These are phyloP conservation scores for Sternarchorhynchus goeldii DNA, from an alignment of 2,797 vertebrate species.

Conservation along the genomic window DNA sequence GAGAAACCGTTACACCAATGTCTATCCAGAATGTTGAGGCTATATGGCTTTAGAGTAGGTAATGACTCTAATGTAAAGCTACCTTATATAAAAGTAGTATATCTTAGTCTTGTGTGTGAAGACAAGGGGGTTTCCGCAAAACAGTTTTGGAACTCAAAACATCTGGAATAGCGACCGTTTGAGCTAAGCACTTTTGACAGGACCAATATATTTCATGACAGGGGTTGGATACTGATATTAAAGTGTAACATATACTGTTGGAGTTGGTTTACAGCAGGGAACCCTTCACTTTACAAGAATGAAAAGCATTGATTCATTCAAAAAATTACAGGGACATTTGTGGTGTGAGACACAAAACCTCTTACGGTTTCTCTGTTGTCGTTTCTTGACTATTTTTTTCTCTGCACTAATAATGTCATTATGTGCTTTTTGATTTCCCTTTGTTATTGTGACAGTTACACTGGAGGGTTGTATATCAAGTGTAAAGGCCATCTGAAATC, in stretches of 20 bases:
- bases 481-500: slow-evolving; percentile 58
- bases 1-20: slow-evolving; percentile 44
- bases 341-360: slow-evolving; percentile 28
- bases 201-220: slow-evolving; percentile 60
- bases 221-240: slow-evolving; percentile 56
- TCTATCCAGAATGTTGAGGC: slow-evolving; percentile 57
- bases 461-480: slow-evolving; percentile 38
- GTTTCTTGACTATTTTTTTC: slow-evolving; percentile 41
- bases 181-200: slow-evolving; percentile 58
- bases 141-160: slow-evolving; percentile 53
- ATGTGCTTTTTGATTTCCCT: slow-evolving; percentile 40
- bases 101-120: slow-evolving; percentile 44
- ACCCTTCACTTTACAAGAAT: slow-evolving; percentile 52
- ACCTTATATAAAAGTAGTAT: slow-evolving; percentile 31
- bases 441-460: slow-evolving; percentile 52
- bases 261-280: slow-evolving; percentile 49
- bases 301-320: slow-evolving; percentile 50
- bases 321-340: slow-evolving; percentile 40
- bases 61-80: slow-evolving; percentile 23
- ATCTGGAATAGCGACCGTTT: slow-evolving; percentile 54
- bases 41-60: not conserved
- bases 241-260: slow-evolving; percentile 53
- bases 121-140: slow-evolving; percentile 41
- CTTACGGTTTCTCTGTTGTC: slow-evolving; percentile 34
- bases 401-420: slow-evolving; percentile 39